Conservation (phyloP, 2,797 vertebrate species). For the Myotis daubentonii region DNA sequence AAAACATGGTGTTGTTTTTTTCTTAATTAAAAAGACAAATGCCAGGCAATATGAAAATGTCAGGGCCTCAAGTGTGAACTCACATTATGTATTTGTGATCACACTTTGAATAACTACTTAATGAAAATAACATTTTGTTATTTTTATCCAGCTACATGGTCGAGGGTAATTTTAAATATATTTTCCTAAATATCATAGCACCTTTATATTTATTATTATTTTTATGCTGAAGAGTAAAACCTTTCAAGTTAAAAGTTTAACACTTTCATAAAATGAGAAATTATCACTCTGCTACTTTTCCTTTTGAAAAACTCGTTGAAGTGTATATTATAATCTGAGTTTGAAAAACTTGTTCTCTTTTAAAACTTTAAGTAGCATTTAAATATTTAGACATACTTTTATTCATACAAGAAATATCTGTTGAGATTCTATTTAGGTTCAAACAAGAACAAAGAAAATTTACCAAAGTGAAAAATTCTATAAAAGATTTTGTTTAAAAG, state of each 20-base stretch:
- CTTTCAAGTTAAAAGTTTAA: slow-evolving; percentile 42
- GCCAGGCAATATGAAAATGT: slow-evolving; percentile 47
- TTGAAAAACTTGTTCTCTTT: slow-evolving; percentile 9
- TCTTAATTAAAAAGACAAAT: slow-evolving; percentile 75
- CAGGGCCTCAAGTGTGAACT: slow-evolving; percentile 52
- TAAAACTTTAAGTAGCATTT: slow-evolving; percentile 63
- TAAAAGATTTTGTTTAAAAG: slow-evolving; percentile 56
- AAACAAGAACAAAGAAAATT: slow-evolving; percentile 50
- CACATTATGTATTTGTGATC: slow-evolving; percentile 36
- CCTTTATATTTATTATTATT: slow-evolving; percentile 48
- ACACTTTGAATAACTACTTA: slow-evolving; percentile 42
- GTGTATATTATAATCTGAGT: slow-evolving; percentile 32
- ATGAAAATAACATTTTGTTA: slow-evolving; percentile 57
- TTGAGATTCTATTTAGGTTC: slow-evolving; percentile 3
- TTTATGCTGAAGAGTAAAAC: neutral
- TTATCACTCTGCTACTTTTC: slow-evolving; percentile 9
- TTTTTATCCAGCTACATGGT: neutral
- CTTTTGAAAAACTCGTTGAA: slow-evolving; percentile 45
- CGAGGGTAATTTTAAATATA: neutral
- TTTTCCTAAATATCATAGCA: neutral
- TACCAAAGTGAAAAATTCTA: slow-evolving; percentile 34
- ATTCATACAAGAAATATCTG: slow-evolving; percentile 33
- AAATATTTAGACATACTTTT: slow-evolving; percentile 37
- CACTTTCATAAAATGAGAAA: slow-evolving; percentile 50
- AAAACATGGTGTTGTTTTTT: slow-evolving; percentile 17